A percentile compares a stretch with the other conserved stretches of the same genome.
Conservation (phyloP, 2,888 invertebrate genomes). For the Scrobipalpa costella region DNA sequence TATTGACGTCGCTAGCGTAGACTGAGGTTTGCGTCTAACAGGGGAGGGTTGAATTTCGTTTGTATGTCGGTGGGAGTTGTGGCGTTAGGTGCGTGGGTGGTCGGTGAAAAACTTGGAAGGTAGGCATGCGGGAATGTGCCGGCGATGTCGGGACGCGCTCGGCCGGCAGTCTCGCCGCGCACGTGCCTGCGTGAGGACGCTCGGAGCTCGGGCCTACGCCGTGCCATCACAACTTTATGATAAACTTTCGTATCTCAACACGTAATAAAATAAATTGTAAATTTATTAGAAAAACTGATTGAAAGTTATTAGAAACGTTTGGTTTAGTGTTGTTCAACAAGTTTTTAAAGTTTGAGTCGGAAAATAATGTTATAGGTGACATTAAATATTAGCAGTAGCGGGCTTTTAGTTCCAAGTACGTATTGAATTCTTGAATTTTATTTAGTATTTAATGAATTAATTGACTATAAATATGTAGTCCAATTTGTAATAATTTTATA, state of each 20-base stretch:
- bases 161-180: conserved; percentile 74
- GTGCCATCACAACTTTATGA: conserved; percentile 72
- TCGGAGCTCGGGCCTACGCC: conserved; percentile 46
- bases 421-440: conserved; percentile 28
- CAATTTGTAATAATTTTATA: too few relatives aligned
- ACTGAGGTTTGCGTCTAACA: neutral
- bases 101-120: conserved; percentile 69
- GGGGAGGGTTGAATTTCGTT: conserved; percentile 21
- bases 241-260: conserved; percentile 58
- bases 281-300: conserved; percentile 32
- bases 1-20: neutral
- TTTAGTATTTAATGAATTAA: too few relatives aligned
- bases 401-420: conserved; percentile 33
- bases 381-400: neutral
- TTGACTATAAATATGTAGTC: too few relatives aligned
- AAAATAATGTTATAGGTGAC: conserved; percentile 17
- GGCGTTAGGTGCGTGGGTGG: conserved; percentile 35
- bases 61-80: conserved; percentile 28
- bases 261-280: conserved; percentile 37
- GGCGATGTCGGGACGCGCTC: conserved; percentile 52
- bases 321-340: neutral
- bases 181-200: conserved; percentile 64
- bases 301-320: conserved; percentile 16
- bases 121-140: conserved; percentile 70
- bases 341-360: conserved; percentile 3